Evolutionary conservation across 2,888 invertebrate genomes (phyloP), one percentile per base, ranked within the genome.

Genomic region (Aphrophora alni): DNA sequence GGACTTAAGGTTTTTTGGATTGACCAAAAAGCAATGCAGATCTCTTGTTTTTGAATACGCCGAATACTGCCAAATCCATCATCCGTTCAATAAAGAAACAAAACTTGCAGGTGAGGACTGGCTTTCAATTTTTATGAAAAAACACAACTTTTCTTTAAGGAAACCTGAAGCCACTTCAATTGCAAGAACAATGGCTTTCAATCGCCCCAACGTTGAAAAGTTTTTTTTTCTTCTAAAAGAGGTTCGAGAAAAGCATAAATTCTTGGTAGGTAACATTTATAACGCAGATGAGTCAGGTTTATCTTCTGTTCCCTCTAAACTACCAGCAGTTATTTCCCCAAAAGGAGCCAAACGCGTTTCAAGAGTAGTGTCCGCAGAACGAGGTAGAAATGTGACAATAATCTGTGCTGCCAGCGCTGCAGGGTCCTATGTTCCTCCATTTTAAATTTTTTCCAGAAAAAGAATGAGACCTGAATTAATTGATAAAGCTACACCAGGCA

Each of bases 21-120:
- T 78, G 72, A 78, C 72, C 1, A 71, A 72, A 24, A n/a, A 51
- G 12, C 72, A 78, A n/a, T 78, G 78, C 25, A 78, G 71, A 38
- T 72, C 72, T 44, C 73, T 78, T 0, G 51, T 73, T 21, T 78
- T 51, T n/a, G 78, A 78, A 2, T 71, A 70, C 28, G 78, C 78
- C 0, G 71, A 71, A 24, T 27, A 38, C 10, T 38, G 38, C 2
- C 38, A 21, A 0, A 71, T 78, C 26, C 24, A n/a, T 10, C 72
- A 78, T 44, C 78, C 51, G 14, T 78, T 78, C 59, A 78, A 78
- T 28, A 73, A 7, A 26, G 72, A 72, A 12, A 73, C 72, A 17
- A 72, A 44, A 72, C 38, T 78, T 38, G 78, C 78, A 21, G 78
- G 72, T 0, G 78, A 78, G 17, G 72, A 78, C 12, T 78, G 72